Evolutionary conservation across 2,113 vertebrate genomes (phyloP).

Genomic region (Antechinus stuartii): DNA sequence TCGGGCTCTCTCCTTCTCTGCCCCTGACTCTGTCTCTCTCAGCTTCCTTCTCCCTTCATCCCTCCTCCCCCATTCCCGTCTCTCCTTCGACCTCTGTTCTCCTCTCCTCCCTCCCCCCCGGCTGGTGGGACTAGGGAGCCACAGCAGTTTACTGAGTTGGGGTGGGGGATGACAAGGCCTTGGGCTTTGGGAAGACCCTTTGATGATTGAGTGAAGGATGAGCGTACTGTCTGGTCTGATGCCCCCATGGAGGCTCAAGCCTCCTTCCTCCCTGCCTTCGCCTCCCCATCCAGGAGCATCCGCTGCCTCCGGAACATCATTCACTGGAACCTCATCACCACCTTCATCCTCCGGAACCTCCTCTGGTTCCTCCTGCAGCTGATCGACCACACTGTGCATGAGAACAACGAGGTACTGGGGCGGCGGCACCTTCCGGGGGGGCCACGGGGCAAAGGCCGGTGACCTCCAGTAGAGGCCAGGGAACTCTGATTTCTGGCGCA

Average conservation of each 20-base stretch:
- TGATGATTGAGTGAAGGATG: background rate
- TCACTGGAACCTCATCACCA: conserved; percentile 98
- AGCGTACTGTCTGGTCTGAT: background rate
- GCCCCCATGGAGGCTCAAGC: background rate
- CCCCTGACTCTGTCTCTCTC: background rate
- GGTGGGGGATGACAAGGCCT: background rate
- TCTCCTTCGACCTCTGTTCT: background rate
- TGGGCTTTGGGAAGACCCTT: background rate
- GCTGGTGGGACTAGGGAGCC: background rate
- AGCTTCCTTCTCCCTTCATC: background rate
- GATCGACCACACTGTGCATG: conserved; percentile 96
- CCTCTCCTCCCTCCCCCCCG: background rate
- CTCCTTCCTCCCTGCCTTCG: conserved; percentile 4
- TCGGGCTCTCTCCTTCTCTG: background rate
- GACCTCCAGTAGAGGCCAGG: background rate
- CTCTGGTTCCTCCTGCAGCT: conserved; percentile 98
- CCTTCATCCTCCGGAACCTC: conserved; percentile 96
- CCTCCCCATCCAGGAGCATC: conserved; percentile 89
- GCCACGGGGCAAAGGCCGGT: too few species aligned
- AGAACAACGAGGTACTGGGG: conserved; percentile 93
- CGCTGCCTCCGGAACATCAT: conserved; percentile 97
- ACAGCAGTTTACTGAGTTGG: background rate
- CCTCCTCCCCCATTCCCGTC: background rate
- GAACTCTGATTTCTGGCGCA: too few species aligned
- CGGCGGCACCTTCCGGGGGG: too few species aligned